Conservation (phyloP, 2,113 vertebrate species). For the Eurypyga helias region DNA sequence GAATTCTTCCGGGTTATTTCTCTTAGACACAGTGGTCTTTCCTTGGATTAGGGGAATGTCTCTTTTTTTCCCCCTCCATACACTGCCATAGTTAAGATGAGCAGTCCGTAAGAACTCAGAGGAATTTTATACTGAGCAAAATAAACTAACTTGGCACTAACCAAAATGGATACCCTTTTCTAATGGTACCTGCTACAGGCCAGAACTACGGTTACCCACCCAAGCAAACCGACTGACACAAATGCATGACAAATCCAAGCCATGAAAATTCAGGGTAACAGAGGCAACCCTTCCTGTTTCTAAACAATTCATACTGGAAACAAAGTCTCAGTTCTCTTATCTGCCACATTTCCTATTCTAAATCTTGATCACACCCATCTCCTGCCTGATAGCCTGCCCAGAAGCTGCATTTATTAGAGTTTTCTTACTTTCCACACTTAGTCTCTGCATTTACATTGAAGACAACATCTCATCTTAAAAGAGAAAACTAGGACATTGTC, state of each 20-base stretch:
- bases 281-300: not conserved
- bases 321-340: not conserved
- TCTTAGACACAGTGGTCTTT: not conserved
- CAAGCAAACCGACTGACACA: not conserved
- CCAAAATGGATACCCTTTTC: not conserved
- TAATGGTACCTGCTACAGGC: not conserved
- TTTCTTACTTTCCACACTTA: not conserved
- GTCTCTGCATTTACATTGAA: not conserved
- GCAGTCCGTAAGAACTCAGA: not conserved
- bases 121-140: not conserved
- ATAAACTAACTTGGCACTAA: not conserved
- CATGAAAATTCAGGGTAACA: not conserved
- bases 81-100: not conserved
- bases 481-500: not conserved
- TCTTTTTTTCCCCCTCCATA: no score
- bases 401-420: not conserved
- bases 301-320: not conserved
- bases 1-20: not conserved
- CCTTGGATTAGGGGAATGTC: not conserved
- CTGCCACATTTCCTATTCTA: conserved; percentile 2
- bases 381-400: not conserved
- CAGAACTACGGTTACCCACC: not conserved
- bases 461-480: not conserved
- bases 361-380: not conserved
- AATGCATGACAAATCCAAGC: not conserved